These are phyloP conservation scores for Takifugu bimaculatus DNA, from an alignment of 2,113 vertebrate species.

Conservation along the genomic window DNA sequence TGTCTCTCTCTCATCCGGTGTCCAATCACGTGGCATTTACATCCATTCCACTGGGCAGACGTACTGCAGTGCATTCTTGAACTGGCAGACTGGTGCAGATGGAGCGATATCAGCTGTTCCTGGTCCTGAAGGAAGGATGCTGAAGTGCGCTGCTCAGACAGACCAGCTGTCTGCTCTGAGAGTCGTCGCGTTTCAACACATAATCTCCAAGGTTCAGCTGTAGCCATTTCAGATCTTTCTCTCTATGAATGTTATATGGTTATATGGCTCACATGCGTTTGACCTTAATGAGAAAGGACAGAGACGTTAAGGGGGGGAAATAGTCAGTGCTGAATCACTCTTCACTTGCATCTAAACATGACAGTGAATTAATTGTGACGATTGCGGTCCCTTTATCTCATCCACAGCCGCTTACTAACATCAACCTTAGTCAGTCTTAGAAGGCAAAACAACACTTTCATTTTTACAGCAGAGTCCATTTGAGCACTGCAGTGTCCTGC, in stretches of 20 bases:
- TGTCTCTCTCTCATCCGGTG: constrained; percentile 55
- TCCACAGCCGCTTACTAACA: constrained; percentile 6
- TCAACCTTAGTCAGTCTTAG: not conserved
- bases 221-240: constrained; percentile 25
- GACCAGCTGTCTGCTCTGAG: constrained; percentile 51
- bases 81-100: constrained; percentile 58
- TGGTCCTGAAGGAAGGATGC: constrained; percentile 47
- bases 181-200: constrained; percentile 44
- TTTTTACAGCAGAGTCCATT: constrained; percentile 7
- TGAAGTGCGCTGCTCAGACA: constrained; percentile 35
- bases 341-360: constrained; percentile 21
- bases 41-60: constrained; percentile 37
- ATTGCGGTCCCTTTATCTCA: constrained; percentile 18
- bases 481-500: constrained; percentile 24
- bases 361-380: constrained; percentile 25
- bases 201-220: constrained; percentile 34
- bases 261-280: constrained; percentile 4
- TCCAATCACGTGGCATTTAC: constrained; percentile 63
- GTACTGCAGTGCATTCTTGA: constrained; percentile 41
- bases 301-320: constrained; percentile 12
- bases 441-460: constrained; percentile 11
- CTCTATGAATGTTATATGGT: constrained; percentile 19
- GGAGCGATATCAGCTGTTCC: constrained; percentile 48
- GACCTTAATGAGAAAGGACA: constrained; percentile 26
- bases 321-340: constrained; percentile 15